Evolutionary conservation across 2,113 vertebrate genomes (phyloP), one percentile per base, ranked within the genome.

Genomic region (Xenopus borealis): DNA sequence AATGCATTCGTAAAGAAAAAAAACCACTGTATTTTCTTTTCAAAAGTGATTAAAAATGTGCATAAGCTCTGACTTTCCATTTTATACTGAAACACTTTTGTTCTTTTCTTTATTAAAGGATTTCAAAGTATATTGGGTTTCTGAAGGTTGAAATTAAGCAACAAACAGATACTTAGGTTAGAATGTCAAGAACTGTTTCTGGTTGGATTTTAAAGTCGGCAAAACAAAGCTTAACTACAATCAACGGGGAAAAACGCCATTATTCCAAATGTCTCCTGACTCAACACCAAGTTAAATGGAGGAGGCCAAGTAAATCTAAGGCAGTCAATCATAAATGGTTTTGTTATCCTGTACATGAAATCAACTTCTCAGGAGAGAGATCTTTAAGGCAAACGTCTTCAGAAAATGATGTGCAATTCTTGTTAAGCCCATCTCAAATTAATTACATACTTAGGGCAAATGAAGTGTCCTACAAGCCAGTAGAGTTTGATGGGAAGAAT

Each of bases 371-470:
- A 20, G 52, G 81, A 9, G 77, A n/a, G 9, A 88, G 80, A 79
- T 84, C 83, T 4, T 88, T 82, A 65, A 83, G 89, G 14, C 90
- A 92, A 72, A 90, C 86, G 1, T 91, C 87, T 2, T 91, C 94
- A 0, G 89, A 85, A 33, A 89, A 93, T 0, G 89, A 94, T 33
- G 82, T 95, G 13, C 89, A 93, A 57, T 92, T 95, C 72, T 94
- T 94, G 69, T 72, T 94, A 19, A 91, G 84, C 69, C 88, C 83
- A 0, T 81, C 92, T 0, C 95, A 98, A 79, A 89, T 97, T 66
- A 92, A 93, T 19, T 85, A 86, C 55, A 80, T 96, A 4, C 88
- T 99, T 52, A 80, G 91, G 64, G 89, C 90, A 0, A 89, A 93
- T 0, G 96, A 98, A 62, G 90, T 93, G 33, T 86, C 87, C 67